Percentiles rank a stretch among this genome's conserved stretches.
Conservation (phyloP, 2,888 invertebrate species). For the Cryptus armator region DNA sequence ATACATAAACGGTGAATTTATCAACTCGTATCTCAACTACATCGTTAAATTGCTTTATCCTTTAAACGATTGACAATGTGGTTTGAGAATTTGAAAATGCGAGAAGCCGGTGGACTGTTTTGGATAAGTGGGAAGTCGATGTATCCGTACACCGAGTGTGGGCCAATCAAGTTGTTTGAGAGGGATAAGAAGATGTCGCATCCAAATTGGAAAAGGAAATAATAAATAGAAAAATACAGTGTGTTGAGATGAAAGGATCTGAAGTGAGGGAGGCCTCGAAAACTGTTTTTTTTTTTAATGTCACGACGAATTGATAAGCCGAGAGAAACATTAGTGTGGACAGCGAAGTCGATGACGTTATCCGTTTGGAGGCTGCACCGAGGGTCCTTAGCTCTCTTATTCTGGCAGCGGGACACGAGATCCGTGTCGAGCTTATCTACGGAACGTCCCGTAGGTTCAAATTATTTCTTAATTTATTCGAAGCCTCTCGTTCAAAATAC, state of each 20-base stretch:
- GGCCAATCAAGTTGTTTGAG: constrained; percentile 78
- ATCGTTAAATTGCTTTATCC: too few relatives aligned
- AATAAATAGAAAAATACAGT: constrained; percentile 33
- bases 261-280: constrained; percentile 47
- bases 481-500: background rate
- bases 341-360: constrained; percentile 73
- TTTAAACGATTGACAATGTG: too few relatives aligned
- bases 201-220: constrained; percentile 25
- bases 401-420: constrained; percentile 23
- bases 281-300: background rate
- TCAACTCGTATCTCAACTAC: too few relatives aligned
- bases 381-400: background rate
- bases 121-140: constrained; percentile 71
- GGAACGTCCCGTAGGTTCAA: constrained; percentile 8
- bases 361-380: constrained; percentile 52
- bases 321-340: constrained; percentile 70
- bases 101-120: background rate
- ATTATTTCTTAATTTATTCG: constrained; percentile 31
- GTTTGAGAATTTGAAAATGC: background rate
- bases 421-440: constrained; percentile 27
- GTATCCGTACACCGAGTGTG: constrained; percentile 76
- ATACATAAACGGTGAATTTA: background rate
- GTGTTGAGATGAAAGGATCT: constrained; percentile 13
- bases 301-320: constrained; percentile 76
- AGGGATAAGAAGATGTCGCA: constrained; percentile 70